Conservation (phyloP, 2,113 vertebrate genomes). For the Galbula dea region DNA sequence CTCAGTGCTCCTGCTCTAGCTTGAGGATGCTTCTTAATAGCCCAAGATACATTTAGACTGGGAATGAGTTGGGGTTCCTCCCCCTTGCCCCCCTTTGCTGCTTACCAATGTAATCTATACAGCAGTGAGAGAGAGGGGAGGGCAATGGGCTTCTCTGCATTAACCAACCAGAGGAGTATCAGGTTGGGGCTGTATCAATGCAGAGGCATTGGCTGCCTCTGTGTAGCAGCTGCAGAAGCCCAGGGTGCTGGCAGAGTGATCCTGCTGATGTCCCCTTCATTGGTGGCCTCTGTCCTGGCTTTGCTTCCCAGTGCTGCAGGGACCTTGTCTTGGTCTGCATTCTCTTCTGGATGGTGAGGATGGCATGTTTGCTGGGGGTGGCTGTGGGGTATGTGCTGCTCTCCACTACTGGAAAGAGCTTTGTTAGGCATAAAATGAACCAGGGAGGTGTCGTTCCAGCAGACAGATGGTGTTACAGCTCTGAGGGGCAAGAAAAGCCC, state of each 20-base stretch:
- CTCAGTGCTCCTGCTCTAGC: neutral
- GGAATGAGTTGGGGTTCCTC: neutral
- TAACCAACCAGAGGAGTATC: neutral
- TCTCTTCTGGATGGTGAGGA: neutral
- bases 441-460: too few relatives aligned
- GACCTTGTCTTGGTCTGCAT: too few relatives aligned
- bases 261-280: neutral
- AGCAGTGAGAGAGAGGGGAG: neutral
- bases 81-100: neutral
- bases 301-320: too few relatives aligned
- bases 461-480: neutral
- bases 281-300: neutral
- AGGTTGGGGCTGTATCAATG: too few relatives aligned
- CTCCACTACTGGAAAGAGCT: neutral
- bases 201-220: too few relatives aligned
- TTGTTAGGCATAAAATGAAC: neutral
- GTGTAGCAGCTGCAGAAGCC: too few relatives aligned
- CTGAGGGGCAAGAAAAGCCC: neutral
- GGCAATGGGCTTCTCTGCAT: neutral
- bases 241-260: neutral
- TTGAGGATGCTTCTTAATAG: neutral
- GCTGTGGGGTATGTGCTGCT: neutral
- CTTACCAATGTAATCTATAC: neutral
- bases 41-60: neutral
- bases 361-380: fast-evolving